A percentile compares a stretch with the other conserved stretches of the same genome.
Conservation (phyloP, 1,140 invertebrate species). For the Drosophila willistoni region DNA sequence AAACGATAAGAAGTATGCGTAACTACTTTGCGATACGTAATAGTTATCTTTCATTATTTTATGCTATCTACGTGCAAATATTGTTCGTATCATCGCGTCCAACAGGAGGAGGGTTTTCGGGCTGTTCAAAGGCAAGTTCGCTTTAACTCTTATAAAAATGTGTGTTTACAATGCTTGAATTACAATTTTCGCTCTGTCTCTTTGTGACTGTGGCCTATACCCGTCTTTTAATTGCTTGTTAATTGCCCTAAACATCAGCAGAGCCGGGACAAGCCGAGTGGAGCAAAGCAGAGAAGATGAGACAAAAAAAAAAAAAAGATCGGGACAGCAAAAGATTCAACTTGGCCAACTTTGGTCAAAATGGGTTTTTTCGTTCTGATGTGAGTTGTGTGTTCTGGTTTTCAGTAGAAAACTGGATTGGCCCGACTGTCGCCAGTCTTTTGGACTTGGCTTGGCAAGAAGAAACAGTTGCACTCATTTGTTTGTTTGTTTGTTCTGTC, state of each 20-base stretch:
- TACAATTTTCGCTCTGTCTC: constrained; percentile 23
- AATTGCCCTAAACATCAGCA: constrained; percentile 63
- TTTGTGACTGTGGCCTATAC: constrained; percentile 62
- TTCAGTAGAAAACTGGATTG: constrained; percentile 19
- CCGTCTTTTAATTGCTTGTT: constrained; percentile 80
- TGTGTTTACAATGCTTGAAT: constrained; percentile 30
- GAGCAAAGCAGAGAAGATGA: not conserved
- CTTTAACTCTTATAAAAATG: constrained; percentile 20
- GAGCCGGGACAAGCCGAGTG: constrained; percentile 8
- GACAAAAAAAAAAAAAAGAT: constrained; percentile 25
- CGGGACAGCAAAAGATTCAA: constrained; percentile 41
- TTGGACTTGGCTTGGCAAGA: constrained; percentile 50
- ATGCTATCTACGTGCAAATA: constrained; percentile 13
- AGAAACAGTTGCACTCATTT: constrained; percentile 78
- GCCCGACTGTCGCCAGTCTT: not conserved
- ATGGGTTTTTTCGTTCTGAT: constrained; percentile 46
- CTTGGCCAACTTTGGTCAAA: constrained; percentile 41
- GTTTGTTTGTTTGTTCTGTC: constrained; percentile 62
- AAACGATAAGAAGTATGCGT: not conserved
- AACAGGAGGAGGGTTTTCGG: constrained; percentile 23
- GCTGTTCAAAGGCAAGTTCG: constrained; percentile 25
- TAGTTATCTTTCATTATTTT: constrained; percentile 8
- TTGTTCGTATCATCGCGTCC: constrained; percentile 30
- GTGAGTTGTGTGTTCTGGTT: constrained; percentile 24
- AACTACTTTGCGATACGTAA: not conserved